Evolutionary conservation across 2,888 invertebrate species (phyloP).

Genomic region (Autographa gamma): DNA sequence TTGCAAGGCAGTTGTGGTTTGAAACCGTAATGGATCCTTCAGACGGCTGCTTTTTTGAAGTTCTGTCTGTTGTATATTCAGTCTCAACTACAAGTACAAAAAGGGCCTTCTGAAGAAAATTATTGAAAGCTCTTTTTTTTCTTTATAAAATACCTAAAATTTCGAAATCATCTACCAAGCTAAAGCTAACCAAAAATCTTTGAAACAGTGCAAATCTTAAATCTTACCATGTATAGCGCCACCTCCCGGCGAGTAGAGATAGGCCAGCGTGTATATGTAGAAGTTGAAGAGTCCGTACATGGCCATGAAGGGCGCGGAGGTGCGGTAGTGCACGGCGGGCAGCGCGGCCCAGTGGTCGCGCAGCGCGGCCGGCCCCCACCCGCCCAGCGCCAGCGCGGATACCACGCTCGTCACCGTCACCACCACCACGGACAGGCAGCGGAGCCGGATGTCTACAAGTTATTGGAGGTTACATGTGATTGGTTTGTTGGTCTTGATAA

Average conservation of each 20-base stretch:
- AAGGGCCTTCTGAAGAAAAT: no score
- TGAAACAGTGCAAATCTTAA: background rate
- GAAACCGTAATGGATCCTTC: no score
- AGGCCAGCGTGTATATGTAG: conserved; percentile 97
- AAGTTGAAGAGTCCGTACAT: conserved; percentile 98
- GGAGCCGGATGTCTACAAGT: conserved; percentile 95
- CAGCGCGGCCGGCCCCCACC: conserved; percentile 96
- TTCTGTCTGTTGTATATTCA: no score
- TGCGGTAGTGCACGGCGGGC: conserved; percentile 92
- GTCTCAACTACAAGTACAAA: no score
- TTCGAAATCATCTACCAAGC: no score
- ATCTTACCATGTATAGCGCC: conserved; percentile 94
- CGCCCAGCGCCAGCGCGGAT: conserved; percentile 92
- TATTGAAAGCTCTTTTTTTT: no score
- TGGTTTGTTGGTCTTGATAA: no score
- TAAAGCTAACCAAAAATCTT: background rate
- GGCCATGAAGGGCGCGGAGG: conserved; percentile 98
- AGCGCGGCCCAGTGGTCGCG: conserved; percentile 89
- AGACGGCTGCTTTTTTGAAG: no score
- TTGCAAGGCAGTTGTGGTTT: no score
- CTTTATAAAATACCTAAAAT: no score
- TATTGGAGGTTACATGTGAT: no score
- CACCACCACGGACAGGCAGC: conserved; percentile 96
- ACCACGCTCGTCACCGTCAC: conserved; percentile 93
- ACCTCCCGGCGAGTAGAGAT: conserved; percentile 96